Evolutionary conservation across 1,140 invertebrate species (phyloP).

Genomic region (Atta colombica): DNA sequence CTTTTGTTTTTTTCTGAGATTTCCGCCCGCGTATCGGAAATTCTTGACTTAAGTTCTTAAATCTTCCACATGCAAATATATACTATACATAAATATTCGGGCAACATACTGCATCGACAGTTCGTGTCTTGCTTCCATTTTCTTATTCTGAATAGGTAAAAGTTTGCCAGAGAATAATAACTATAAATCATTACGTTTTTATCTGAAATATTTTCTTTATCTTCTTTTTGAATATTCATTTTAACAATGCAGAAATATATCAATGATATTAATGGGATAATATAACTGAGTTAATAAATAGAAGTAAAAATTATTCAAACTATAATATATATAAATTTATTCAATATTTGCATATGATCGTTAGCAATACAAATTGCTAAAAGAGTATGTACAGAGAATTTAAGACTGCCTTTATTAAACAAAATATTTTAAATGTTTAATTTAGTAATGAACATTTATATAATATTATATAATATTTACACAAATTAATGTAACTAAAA

Average conservation of each 20-base stretch:
- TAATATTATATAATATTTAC: too few species aligned
- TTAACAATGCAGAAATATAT: background rate
- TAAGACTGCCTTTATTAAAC: background rate
- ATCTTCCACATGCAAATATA: background rate
- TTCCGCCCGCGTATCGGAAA: background rate
- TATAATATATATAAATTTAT: background rate
- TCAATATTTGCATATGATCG: background rate
- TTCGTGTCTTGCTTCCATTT: background rate
- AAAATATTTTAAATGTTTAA: too few species aligned
- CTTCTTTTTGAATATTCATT: background rate
- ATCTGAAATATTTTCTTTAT: background rate
- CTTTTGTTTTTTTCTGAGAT: background rate
- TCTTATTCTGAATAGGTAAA: background rate
- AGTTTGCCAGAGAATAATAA: background rate
- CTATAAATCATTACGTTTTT: background rate
- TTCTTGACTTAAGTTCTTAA: background rate
- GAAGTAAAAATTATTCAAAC: background rate
- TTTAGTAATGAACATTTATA: too few species aligned
- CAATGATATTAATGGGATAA: background rate
- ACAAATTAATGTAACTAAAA: too few species aligned
- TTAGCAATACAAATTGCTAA: background rate
- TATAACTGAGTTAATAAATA: background rate
- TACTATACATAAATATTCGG: background rate
- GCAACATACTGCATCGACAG: background rate
- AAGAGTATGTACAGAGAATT: background rate